A percentile compares a stretch with the other conserved stretches of the same genome.
These are phyloP conservation scores for Adelges cooleyi DNA, from an alignment of 1,140 invertebrate genomes.

Conservation along the genomic window DNA sequence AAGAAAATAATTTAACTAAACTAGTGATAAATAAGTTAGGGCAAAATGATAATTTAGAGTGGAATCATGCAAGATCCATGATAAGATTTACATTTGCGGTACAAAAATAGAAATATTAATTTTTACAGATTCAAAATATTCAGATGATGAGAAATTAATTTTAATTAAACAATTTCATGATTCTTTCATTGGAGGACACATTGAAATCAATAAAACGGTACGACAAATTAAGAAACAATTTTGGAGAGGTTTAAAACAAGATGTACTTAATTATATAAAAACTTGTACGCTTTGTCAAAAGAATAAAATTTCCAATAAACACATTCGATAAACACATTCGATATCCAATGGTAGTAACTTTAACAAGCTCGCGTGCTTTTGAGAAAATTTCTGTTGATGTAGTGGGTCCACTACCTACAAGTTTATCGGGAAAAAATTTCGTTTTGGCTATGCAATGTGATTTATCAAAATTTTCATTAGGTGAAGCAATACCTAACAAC, in stretches of 20 bases:
- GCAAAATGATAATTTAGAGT: too few relatives aligned
- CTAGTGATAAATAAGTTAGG: too few relatives aligned
- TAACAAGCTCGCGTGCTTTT: not conserved
- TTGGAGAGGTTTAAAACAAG: constrained; percentile 26
- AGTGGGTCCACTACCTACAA: constrained; percentile 34
- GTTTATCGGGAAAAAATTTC: constrained; percentile 34
- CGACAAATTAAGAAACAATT: not conserved
- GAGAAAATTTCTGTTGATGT: constrained; percentile 33
- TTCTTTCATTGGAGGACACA: constrained; percentile 2
- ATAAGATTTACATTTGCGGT: not conserved
- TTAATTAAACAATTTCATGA: too few relatives aligned
- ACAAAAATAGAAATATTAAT: not conserved
- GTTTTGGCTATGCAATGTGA: constrained; percentile 38
- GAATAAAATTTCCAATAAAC: constrained; percentile 29
- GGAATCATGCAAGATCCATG: too few relatives aligned
- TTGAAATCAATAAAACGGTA: constrained; percentile 15
- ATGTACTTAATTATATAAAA: too few relatives aligned
- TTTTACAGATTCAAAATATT: constrained; percentile 19
- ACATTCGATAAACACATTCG: constrained; percentile 7
- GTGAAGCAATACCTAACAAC: constrained; percentile 36
- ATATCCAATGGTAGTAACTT: constrained; percentile 31
- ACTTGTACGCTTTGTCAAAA: constrained; percentile 23
- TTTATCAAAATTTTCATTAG: constrained; percentile 37
- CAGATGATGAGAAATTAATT: too few relatives aligned
- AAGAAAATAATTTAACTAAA: too few relatives aligned